Conservation (phyloP, 2,113 vertebrate species). For the Speoplatyrhinus poulsoni region DNA sequence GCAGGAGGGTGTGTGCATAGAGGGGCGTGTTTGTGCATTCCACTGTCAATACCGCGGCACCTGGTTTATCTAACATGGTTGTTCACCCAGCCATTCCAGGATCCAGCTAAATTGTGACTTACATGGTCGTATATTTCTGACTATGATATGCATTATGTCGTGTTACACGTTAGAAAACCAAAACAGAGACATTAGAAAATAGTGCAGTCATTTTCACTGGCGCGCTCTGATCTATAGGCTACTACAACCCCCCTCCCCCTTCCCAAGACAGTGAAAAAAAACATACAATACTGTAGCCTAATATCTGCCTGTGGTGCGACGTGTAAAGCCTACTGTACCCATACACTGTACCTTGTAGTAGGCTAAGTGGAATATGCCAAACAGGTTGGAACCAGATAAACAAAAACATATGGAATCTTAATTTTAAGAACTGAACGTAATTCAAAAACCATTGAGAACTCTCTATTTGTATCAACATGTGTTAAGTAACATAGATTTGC, state of each 20-base stretch:
- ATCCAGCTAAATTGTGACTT: not conserved
- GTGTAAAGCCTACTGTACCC: not conserved
- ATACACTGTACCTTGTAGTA: conserved; percentile 34
- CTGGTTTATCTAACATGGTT: conserved; percentile 31
- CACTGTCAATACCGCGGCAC: conserved; percentile 58
- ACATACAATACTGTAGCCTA: conserved; percentile 15
- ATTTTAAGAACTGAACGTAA: conserved; percentile 11
- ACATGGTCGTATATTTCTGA: not conserved
- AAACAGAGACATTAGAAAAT: conserved; percentile 1
- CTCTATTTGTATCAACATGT: conserved; percentile 20
- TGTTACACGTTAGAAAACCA: not conserved
- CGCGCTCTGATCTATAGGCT: conserved; percentile 19
- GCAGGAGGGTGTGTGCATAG: conserved; percentile 34
- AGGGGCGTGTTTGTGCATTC: conserved; percentile 62
- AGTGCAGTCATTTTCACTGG: not conserved
- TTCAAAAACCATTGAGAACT: not conserved
- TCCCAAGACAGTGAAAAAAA: conserved; percentile 7
- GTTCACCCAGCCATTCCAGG: conserved; percentile 8
- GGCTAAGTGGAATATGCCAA: conserved; percentile 44
- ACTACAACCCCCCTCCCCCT: not conserved
- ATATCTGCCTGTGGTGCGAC: conserved; percentile 20
- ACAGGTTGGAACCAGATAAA: conserved; percentile 51
- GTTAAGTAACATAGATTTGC: not conserved
- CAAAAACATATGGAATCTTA: conserved; percentile 23
- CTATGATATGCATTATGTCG: not conserved